phyloP scores from a whole-genome alignment of 2,797 vertebrate species.

The Eulemur rubriventer region DNA sequence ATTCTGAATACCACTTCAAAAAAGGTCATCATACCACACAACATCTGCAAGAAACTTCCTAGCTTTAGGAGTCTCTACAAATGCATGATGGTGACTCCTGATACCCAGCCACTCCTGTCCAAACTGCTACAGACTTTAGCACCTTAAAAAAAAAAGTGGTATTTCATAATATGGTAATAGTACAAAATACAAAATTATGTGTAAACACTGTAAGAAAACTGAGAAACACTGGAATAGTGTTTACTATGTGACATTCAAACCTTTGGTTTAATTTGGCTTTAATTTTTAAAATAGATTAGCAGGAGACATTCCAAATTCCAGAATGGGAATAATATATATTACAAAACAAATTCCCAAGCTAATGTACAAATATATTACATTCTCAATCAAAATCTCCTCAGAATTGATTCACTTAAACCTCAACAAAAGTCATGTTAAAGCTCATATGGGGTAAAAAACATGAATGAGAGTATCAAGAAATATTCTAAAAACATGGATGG shows the following conservation, averaged over 20 bases:
- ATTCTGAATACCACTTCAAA: slow-evolving; percentile 20
- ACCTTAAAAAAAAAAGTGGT: not conserved
- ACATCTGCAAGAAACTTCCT: not conserved
- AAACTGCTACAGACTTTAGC: slow-evolving; percentile 4
- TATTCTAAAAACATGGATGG: not conserved
- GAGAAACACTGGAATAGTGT: not conserved
- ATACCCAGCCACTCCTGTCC: not conserved
- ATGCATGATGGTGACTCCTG: not conserved
- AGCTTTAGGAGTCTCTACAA: not conserved
- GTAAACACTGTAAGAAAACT: slow-evolving; percentile 9
- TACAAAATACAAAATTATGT: slow-evolving; percentile 29
- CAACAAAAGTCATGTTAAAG: slow-evolving; percentile 44
- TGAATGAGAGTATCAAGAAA: slow-evolving; percentile 19
- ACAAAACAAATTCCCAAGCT: slow-evolving; percentile 25
- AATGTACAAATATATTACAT: not conserved
- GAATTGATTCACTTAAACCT: slow-evolving; percentile 20
- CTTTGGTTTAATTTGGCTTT: not conserved
- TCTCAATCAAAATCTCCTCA: slow-evolving; percentile 41
- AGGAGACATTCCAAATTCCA: slow-evolving; percentile 13
- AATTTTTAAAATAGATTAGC: slow-evolving; percentile 25
- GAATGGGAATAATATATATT: slow-evolving; percentile 37
- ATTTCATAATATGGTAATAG: not conserved
- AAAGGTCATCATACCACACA: not conserved
- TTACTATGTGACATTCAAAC: slow-evolving; percentile 39
- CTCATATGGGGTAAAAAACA: not conserved